These are phyloP conservation scores for Anthopleura sola DNA, from an alignment of 64 coral and sea anemone genomes.

Conservation along the genomic window DNA sequence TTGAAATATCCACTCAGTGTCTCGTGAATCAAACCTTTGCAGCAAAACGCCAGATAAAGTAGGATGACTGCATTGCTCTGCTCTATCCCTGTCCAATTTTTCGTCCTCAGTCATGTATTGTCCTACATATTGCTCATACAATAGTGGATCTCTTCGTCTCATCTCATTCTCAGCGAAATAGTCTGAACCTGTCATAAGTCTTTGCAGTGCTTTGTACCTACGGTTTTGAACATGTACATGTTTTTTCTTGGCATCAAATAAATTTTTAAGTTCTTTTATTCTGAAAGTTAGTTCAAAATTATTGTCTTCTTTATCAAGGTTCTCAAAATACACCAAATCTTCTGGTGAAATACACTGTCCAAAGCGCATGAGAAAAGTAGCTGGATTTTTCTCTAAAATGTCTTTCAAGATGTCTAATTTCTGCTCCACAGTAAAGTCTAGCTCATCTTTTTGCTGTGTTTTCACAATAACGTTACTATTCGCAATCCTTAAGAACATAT, in stretches of 20 bases:
- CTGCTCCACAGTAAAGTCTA: conserved; percentile 69
- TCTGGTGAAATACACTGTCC: conserved; percentile 57
- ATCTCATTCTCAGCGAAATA: conserved; percentile 83
- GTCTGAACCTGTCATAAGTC: conserved; percentile 56
- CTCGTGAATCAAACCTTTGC: conserved; percentile 64
- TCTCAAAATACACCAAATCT: conserved; percentile 66
- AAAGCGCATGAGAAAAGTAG: conserved; percentile 79
- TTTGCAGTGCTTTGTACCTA: conserved; percentile 77
- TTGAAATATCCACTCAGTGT: conserved; percentile 48
- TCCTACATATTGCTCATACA: conserved; percentile 90
- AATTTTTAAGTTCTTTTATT: conserved; percentile 50
- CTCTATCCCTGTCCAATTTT: conserved; percentile 68
- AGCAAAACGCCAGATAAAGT: conserved; percentile 70
- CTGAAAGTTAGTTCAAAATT: conserved; percentile 80
- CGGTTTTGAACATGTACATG: conserved; percentile 69
- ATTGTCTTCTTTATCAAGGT: not conserved
- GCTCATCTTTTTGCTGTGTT: conserved; percentile 76
- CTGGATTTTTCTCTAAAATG: conserved; percentile 61
- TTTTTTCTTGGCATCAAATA: conserved; percentile 54
- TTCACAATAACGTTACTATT: conserved; percentile 56
- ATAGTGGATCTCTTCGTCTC: conserved; percentile 68
- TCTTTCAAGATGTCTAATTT: conserved; percentile 65
- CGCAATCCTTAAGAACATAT: conserved; percentile 59
- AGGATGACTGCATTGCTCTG: conserved; percentile 37
- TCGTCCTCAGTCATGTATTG: conserved; percentile 86